Percentiles rank a stretch among this genome's conserved stretches.
Evolutionary conservation across 2,888 invertebrate genomes (phyloP).

Genomic region (Xestia sexstrigata): DNA sequence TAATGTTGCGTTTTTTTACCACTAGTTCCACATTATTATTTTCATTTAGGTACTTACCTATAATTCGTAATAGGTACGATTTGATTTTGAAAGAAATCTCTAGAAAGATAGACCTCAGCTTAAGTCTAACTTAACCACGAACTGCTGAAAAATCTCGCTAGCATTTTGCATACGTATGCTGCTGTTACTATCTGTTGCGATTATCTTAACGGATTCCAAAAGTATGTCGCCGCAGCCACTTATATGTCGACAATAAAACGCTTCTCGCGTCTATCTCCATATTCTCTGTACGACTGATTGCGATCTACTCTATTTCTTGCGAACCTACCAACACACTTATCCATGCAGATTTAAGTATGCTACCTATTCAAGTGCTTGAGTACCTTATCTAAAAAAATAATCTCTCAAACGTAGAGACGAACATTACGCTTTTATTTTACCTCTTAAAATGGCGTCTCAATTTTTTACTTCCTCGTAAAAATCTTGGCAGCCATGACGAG

Average conservation of each 20-base stretch:
- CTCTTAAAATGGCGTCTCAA: constrained; percentile 13
- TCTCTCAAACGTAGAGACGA: constrained; percentile 2
- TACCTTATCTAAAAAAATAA: constrained; percentile 36
- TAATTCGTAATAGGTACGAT: no score
- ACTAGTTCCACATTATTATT: no score
- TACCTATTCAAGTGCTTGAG: constrained; percentile 41
- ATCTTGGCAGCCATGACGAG: constrained; percentile 42
- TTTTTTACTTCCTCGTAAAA: constrained; percentile 34
- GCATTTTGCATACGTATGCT: constrained; percentile 65
- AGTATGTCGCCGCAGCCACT: constrained; percentile 67
- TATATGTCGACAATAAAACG: constrained; percentile 67
- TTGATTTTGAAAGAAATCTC: no score
- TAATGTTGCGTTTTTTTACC: no score
- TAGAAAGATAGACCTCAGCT: not conserved
- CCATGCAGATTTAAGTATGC: constrained; percentile 50
- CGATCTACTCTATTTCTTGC: constrained; percentile 65
- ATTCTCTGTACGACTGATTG: constrained; percentile 69
- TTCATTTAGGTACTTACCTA: no score
- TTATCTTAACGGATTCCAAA: constrained; percentile 71
- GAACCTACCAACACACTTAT: constrained; percentile 48
- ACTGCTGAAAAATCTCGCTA: constrained; percentile 35
- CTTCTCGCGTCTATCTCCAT: constrained; percentile 65
- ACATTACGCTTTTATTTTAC: constrained; percentile 21
- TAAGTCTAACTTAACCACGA: not conserved
- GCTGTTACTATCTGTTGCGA: constrained; percentile 71